Evolutionary conservation across 2,113 vertebrate genomes (phyloP).

Genomic region (Aptenodytes forsteri): DNA sequence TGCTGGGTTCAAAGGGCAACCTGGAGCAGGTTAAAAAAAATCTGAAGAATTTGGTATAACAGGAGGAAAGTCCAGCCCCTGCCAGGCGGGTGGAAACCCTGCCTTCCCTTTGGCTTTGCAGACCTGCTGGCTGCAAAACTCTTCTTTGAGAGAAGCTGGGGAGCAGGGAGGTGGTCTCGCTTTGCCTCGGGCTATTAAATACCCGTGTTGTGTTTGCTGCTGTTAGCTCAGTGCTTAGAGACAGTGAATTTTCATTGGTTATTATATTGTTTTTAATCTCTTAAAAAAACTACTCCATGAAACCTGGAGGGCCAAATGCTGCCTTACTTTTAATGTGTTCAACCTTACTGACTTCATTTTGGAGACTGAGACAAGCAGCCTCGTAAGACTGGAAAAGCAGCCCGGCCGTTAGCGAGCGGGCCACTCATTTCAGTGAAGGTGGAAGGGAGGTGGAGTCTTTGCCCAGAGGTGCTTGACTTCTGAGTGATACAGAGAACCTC

Average conservation of each 20-base stretch:
- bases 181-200: background rate
- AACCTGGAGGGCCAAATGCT: background rate
- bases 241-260: background rate
- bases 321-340: background rate
- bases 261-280: background rate
- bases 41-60: background rate
- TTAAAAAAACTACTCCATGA: background rate
- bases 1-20: background rate
- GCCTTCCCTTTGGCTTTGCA: background rate
- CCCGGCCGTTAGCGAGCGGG: background rate
- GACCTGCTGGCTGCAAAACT: background rate
- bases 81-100: background rate
- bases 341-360: background rate
- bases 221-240: background rate
- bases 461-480: background rate
- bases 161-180: background rate
- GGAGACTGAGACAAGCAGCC: background rate
- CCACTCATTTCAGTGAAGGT: background rate
- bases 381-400: background rate
- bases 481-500: background rate
- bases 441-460: background rate
- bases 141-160: background rate
- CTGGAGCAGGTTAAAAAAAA: background rate
- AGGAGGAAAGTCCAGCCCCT: background rate
- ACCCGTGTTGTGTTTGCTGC: background rate